Evolutionary conservation across 2,113 vertebrate species (phyloP).

Genomic region (Erythrocercus mccallii): DNA sequence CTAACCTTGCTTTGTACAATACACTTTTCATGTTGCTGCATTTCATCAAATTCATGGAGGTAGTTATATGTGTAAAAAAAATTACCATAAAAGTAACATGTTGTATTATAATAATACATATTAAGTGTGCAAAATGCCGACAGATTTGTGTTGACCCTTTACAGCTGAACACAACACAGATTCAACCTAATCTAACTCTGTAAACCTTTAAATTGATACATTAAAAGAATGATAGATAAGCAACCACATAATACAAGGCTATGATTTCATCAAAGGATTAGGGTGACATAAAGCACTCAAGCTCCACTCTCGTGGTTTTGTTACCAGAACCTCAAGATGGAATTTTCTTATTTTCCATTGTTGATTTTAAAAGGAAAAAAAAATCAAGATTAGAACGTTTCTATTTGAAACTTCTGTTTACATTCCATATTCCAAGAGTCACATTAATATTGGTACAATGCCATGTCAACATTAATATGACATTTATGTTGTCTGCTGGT

Average conservation of each 20-base stretch:
- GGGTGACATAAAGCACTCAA: constrained; percentile 64
- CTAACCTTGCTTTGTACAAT: constrained; percentile 71
- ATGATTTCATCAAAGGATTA: constrained; percentile 62
- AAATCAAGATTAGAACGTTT: constrained; percentile 53
- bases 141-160: constrained; percentile 83
- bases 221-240: constrained; percentile 63
- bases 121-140: constrained; percentile 83
- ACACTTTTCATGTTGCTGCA: constrained; percentile 79
- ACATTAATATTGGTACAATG: constrained; percentile 63
- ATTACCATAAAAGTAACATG: constrained; percentile 82
- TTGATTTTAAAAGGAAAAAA: constrained; percentile 26
- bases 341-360: constrained; percentile 39
- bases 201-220: constrained; percentile 74
- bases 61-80: constrained; percentile 91
- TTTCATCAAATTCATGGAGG: constrained; percentile 90
- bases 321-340: constrained; percentile 53
- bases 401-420: constrained; percentile 63
- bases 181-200: constrained; percentile 76
- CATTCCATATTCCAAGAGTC: constrained; percentile 62
- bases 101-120: constrained; percentile 82
- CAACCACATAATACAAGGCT: constrained; percentile 67
- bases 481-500: constrained; percentile 64
- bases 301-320: constrained; percentile 57
- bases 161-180: constrained; percentile 76
- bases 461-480: constrained; percentile 65